Conservation (phyloP, 2,797 vertebrate species). For the Psittacula echo region DNA sequence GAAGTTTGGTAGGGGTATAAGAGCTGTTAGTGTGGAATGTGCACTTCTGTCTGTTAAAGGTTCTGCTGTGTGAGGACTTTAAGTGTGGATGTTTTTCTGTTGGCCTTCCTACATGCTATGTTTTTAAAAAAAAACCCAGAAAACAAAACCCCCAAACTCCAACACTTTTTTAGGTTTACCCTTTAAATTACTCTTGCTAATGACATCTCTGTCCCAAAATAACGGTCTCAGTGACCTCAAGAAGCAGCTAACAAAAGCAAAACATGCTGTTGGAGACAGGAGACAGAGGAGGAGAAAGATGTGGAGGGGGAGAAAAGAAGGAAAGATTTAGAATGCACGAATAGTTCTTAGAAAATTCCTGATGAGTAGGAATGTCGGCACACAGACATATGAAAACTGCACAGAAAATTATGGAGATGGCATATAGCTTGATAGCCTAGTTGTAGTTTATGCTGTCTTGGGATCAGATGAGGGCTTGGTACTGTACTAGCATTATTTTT, state of each 20-base stretch:
- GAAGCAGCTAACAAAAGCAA: background rate
- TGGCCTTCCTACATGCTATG: background rate
- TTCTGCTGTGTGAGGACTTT: background rate
- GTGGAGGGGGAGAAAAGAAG: background rate
- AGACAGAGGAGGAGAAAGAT: background rate
- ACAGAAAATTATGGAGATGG: background rate
- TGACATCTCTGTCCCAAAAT: background rate
- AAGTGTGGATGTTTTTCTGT: background rate
- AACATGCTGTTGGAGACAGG: rapidly evolving
- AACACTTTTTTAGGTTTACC: rapidly evolving
- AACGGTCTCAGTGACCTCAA: background rate
- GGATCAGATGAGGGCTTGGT: background rate
- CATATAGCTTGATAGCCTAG: background rate
- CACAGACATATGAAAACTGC: background rate
- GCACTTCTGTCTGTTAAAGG: background rate
- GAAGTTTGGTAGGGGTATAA: background rate
- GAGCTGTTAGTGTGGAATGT: background rate
- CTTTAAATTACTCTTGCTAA: background rate
- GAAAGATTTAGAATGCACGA: background rate
- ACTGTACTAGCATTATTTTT: background rate
- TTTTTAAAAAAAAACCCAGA: rapidly evolving
- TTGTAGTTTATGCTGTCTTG: background rate
- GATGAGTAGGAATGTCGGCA: background rate
- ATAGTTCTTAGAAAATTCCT: background rate
- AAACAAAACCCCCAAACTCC: background rate